Conservation (phyloP, 2,797 vertebrate species). For the Balearica regulorum region DNA sequence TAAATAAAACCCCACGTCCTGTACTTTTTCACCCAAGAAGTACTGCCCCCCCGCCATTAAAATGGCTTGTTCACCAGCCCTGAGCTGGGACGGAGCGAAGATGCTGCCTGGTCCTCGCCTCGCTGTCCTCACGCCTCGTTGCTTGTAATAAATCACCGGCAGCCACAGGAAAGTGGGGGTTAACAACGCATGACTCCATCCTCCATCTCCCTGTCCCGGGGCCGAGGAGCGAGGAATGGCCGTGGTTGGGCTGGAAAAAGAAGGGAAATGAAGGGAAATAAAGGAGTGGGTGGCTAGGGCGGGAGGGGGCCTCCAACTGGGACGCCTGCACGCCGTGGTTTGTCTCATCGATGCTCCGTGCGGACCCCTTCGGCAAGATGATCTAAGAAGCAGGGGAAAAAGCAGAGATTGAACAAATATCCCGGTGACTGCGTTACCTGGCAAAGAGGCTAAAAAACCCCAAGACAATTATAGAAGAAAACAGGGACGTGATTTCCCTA, state of each 20-base stretch:
- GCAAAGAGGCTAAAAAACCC: neutral
- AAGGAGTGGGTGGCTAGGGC: neutral
- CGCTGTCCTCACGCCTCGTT: neutral
- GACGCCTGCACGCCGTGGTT: rapidly evolving
- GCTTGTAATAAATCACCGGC: neutral
- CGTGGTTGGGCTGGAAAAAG: neutral
- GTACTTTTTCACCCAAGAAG: neutral
- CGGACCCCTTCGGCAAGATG: neutral
- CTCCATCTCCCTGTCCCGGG: constrained; percentile 35
- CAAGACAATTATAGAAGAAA: neutral
- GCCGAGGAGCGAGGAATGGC: neutral
- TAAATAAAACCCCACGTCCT: neutral
- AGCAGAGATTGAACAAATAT: neutral
- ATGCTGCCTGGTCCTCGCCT: neutral
- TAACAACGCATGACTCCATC: constrained; percentile 11
- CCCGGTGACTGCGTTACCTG: neutral
- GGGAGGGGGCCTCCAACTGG: rapidly evolving
- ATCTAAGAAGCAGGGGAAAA: neutral
- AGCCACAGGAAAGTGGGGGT: constrained; percentile 1
- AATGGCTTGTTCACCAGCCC: neutral
- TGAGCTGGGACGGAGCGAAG: neutral
- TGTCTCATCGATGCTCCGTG: neutral
- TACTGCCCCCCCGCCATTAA: too few species aligned
- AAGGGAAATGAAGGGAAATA: rapidly evolving
- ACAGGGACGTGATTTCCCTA: neutral